Evolutionary conservation across 2,888 invertebrate species (phyloP), one percentile per base, ranked within the genome.

Genomic region (Monochamus alternatus): DNA sequence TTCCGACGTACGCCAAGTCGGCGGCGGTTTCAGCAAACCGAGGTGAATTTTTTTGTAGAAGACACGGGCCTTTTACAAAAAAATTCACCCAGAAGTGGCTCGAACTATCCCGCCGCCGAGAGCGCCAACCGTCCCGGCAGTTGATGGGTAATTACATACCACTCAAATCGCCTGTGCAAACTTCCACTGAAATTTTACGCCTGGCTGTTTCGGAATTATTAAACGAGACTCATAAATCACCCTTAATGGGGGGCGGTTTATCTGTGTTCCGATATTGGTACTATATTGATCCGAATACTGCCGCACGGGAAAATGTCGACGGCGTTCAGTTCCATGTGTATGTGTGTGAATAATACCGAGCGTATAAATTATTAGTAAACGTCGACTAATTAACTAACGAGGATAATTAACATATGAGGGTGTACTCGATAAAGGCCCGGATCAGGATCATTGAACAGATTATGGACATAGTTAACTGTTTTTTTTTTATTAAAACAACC

Each of bases 91-190:
- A 14, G 22, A 55, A 55, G n/a, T 55, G 3, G n/a, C 47, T 9
- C 47, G 12, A 47, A 47, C 47, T 47, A 12, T 12, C 47, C 47
- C 12, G 9, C 47, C 7, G 38, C n/a, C n/a, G 5, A 5, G n/a
- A n/a, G 7, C 12, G 43, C 12, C 14, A n/a, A 32, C 62, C 43
- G 38, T 63, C 14, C 62, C 43, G 14, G 7, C 62, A 2, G 30
- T 10, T 8, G 5, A 30, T 10, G 30, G 5, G 22, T 64, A 64
- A 64, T 64, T 64, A 22, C 22, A 22, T 22, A 47, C 47, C 64
- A 64, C 47, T 14, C 30, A 64, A 64, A 64, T 64, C 44, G 47
- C 22, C 30, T 38, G 64, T 64, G 47, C 31, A 14, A 31, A 64
- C 31, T 47, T 64, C 47, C 47, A 44, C 44, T 12, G 30, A 30